Evolutionary conservation across 92 coral and sea anemone species (phyloP), one percentile per base, ranked within the genome.

Genomic region (Porites divaricata): DNA sequence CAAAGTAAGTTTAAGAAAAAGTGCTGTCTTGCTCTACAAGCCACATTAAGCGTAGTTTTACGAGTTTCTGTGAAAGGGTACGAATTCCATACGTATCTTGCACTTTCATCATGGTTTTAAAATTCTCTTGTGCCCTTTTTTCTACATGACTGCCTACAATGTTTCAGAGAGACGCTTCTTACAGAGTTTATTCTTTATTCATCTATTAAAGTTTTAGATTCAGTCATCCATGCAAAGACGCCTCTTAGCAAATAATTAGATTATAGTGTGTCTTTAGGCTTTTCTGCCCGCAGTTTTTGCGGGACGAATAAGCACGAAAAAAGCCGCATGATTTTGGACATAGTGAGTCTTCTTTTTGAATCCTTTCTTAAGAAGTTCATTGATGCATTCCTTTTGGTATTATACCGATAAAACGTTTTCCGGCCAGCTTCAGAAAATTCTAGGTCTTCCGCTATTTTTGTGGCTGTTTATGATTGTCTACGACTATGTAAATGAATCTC

Each of bases 101-200:
- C 58, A 5, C 51, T 1, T 6, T 1, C 24, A 8, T 2, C 3
- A 12, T 70, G 8, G 20, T 22, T 58, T 5, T 19, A 3, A 73
- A 52, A 73, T 20, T 66, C 13, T 51, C 16, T 8, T 51, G 62
- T 13, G 77, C 14, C 41, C 19, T n/a, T 51, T 72, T 73, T 73
- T 73, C 48, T 73, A 41, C 77, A 52, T 73, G 77, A n/a, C 4
- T 41, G 21, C 26, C 62, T 51, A 8, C 41, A 72, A 20, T 72
- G 76, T 72, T 72, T 48, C 1, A 72, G 20, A 73, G 26, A 45
- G 77, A 52, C 61, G 45, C 62, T n/a, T 5, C 19, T 3, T 22
- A 73, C 77, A 9, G 58, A 2, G 23, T 0, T 6, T 11, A 54
- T 24, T 9, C 19, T 19, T 61, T 16, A 61, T 49, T 52, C 4